These are phyloP conservation scores for Gymnocypris eckloni DNA, from an alignment of 2,797 vertebrate genomes.

Conservation along the genomic window DNA sequence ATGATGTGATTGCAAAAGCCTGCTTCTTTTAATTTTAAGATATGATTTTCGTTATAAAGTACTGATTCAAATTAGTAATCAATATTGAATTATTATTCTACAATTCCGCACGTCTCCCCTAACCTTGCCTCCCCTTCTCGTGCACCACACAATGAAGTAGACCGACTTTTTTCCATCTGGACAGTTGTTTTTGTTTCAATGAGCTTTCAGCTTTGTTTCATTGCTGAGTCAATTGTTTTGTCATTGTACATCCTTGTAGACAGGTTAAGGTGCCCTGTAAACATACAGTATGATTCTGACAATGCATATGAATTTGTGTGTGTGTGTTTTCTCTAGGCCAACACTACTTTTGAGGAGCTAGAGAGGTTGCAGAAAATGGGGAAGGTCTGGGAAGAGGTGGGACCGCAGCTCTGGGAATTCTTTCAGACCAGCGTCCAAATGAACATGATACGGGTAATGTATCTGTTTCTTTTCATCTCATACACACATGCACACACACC, in stretches of 20 bases:
- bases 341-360: conserved; percentile 93
- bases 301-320: conserved; percentile 46
- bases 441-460: conserved; percentile 89
- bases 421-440: conserved; percentile 90
- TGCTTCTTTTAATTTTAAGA: too few species aligned
- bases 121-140: too few species aligned
- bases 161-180: not conserved
- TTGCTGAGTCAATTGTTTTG: conserved; percentile 4
- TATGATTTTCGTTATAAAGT: too few species aligned
- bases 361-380: conserved; percentile 84
- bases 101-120: too few species aligned
- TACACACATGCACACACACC: conserved; percentile 4
- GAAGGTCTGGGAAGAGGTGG: conserved; percentile 91
- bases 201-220: not conserved
- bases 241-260: not conserved
- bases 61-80: too few species aligned
- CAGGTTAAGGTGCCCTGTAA: not conserved
- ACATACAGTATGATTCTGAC: not conserved
- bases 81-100: too few species aligned
- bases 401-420: conserved; percentile 91
- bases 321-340: conserved; percentile 65
- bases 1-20: too few species aligned
- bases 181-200: conserved; percentile 6
- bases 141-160: too few species aligned
- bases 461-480: conserved; percentile 27